A percentile compares a stretch with the other conserved stretches of the same genome.
Conservation (phyloP, 2,888 invertebrate genomes). For the Aquatica leii region DNA sequence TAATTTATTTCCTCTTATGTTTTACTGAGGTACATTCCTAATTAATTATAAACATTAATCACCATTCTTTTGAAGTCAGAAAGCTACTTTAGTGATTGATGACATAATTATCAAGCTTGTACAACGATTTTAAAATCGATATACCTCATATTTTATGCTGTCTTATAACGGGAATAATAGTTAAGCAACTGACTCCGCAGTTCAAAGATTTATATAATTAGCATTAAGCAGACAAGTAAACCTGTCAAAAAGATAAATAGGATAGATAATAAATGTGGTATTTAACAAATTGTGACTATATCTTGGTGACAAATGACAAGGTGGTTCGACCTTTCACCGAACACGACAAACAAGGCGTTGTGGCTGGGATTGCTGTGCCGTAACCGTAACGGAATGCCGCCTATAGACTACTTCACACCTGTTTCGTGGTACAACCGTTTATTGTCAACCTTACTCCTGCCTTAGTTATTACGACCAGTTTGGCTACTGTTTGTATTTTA, state of each 20-base stretch:
- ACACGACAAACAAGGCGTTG: slow-evolving; percentile 39
- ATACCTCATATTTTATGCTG: slow-evolving; percentile 35
- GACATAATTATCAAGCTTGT: slow-evolving; percentile 48
- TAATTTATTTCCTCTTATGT: slow-evolving; percentile 29
- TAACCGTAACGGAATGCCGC: slow-evolving; percentile 41
- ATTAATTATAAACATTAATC: slow-evolving; percentile 50
- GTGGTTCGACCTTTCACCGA: slow-evolving; percentile 42
- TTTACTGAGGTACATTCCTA: slow-evolving; percentile 37
- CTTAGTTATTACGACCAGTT: slow-evolving; percentile 24
- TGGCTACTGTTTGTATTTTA: slow-evolving; percentile 37
- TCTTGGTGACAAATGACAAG: slow-evolving; percentile 44
- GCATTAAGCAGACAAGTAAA: slow-evolving; percentile 38
- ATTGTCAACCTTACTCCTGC: slow-evolving; percentile 38
- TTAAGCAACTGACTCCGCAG: slow-evolving; percentile 30
- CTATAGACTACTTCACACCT: slow-evolving; percentile 43
- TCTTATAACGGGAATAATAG: slow-evolving; percentile 32
- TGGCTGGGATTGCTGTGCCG: slow-evolving; percentile 30
- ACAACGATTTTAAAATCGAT: slow-evolving; percentile 32
- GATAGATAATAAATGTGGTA: slow-evolving; percentile 45
- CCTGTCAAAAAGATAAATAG: slow-evolving; percentile 40
- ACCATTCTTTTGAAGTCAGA: slow-evolving; percentile 31
- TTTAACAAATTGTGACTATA: slow-evolving; percentile 47
- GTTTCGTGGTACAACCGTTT: slow-evolving; percentile 41
- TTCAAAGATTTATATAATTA: slow-evolving; percentile 36
- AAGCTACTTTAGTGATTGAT: slow-evolving; percentile 45